Evolutionary conservation across 2,113 vertebrate species (phyloP).

Genomic region (Eurypyga helias): DNA sequence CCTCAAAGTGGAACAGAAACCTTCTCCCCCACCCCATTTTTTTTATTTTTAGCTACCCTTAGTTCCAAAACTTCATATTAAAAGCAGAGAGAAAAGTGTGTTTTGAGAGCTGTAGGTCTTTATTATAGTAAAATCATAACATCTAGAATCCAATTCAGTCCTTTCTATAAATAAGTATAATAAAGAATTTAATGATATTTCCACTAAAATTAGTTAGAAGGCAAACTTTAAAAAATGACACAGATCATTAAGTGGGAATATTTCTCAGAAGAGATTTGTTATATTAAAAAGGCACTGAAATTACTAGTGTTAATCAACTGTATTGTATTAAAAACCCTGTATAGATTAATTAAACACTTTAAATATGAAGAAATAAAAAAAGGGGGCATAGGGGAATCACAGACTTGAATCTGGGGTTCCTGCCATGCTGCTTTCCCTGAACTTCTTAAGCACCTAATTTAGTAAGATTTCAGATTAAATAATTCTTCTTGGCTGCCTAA

Average conservation of each 20-base stretch:
- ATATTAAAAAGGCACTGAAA: constrained; percentile 72
- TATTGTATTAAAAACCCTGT: constrained; percentile 68
- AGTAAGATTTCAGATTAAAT: constrained; percentile 22
- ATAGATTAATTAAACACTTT: constrained; percentile 74
- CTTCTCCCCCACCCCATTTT: background rate
- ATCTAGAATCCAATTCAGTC: constrained; percentile 31
- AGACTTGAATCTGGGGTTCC: background rate
- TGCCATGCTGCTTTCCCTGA: background rate
- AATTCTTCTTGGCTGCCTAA: constrained; percentile 2
- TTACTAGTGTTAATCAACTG: constrained; percentile 71
- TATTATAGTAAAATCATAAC: constrained; percentile 24
- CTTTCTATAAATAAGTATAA: constrained; percentile 46
- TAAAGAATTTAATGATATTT: constrained; percentile 60
- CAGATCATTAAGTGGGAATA: constrained; percentile 74
- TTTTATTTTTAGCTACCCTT: background rate
- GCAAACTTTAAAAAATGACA: constrained; percentile 72
- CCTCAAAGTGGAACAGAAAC: background rate
- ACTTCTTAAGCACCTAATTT: constrained; percentile 34
- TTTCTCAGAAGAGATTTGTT: constrained; percentile 75
- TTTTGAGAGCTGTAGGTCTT: constrained; percentile 25
- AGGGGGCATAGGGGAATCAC: background rate
- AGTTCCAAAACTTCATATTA: background rate
- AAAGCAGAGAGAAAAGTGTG: background rate
- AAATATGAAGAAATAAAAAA: constrained; percentile 40
- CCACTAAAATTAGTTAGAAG: constrained; percentile 67